These are phyloP conservation scores for Ctenochaetus hawaiiensis DNA, from an alignment of 2,797 vertebrate species.

Conservation along the genomic window DNA sequence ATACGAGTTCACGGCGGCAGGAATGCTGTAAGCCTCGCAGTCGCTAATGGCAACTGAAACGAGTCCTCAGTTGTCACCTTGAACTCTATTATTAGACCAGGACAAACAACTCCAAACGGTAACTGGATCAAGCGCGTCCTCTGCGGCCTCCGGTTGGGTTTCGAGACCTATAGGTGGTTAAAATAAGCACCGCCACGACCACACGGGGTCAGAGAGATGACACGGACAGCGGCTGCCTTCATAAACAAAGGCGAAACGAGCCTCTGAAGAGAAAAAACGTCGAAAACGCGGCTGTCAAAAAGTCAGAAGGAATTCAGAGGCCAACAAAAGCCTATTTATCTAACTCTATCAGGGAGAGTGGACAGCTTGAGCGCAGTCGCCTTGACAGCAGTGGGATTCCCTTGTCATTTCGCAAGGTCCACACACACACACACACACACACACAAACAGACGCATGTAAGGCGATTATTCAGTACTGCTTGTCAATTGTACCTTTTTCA, in stretches of 20 bases:
- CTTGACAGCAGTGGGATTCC: conserved; percentile 77
- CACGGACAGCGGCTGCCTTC: background rate
- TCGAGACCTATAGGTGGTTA: conserved; percentile 35
- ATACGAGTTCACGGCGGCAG: conserved; percentile 59
- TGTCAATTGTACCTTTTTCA: conserved; percentile 85
- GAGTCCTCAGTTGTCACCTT: conserved; percentile 65
- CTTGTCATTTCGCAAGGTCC: conserved; percentile 74
- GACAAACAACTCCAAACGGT: conserved; percentile 46
- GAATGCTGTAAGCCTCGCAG: conserved; percentile 27
- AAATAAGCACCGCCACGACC: conserved; percentile 47
- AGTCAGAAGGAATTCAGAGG: conserved; percentile 62
- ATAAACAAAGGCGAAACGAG: conserved; percentile 40
- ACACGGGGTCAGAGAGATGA: conserved; percentile 56
- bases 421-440: conserved; percentile 31
- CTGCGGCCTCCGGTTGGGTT: conserved; percentile 36
- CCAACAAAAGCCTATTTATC: conserved; percentile 72
- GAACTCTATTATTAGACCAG: conserved; percentile 64
- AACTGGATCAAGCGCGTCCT: conserved; percentile 50
- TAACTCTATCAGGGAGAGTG: conserved; percentile 64
- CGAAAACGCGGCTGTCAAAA: conserved; percentile 65
- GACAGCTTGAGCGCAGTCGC: conserved; percentile 67
- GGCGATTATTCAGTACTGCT: conserved; percentile 82
- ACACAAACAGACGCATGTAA: conserved; percentile 41
- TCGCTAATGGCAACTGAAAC: conserved; percentile 63
- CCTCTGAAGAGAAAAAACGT: conserved; percentile 51